Evolutionary conservation across 1,140 invertebrate genomes (phyloP).

Genomic region (Cotesia vestalis): DNA sequence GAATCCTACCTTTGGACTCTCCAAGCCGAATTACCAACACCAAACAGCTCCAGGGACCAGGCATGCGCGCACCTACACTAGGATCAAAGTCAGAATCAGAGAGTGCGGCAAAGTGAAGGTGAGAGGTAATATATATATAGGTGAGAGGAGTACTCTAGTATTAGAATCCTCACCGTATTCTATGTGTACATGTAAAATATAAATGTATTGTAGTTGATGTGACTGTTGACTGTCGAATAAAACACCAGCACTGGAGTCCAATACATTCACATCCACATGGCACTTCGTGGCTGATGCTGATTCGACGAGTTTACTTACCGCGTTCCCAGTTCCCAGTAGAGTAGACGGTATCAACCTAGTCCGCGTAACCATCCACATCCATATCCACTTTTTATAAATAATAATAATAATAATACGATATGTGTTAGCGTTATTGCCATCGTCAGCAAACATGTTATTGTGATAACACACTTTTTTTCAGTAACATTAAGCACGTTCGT

Average conservation of each 20-base stretch:
- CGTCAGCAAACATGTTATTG: constrained; percentile 21
- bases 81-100: too few relatives aligned
- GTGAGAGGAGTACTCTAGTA: too few relatives aligned
- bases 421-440: constrained; percentile 5
- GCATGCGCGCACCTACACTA: too few relatives aligned
- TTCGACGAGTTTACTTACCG: constrained; percentile 42
- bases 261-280: not conserved
- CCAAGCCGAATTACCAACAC: too few relatives aligned
- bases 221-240: too few relatives aligned
- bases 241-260: too few relatives aligned
- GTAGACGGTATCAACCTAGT: not conserved
- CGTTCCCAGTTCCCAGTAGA: constrained; percentile 1
- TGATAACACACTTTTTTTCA: constrained; percentile 9
- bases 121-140: too few relatives aligned
- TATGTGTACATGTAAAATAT: not conserved
- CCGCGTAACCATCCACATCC: too few relatives aligned
- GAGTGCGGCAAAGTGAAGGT: too few relatives aligned
- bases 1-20: too few relatives aligned
- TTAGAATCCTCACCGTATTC: not conserved
- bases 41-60: too few relatives aligned
- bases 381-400: not conserved
- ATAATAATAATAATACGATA: too few relatives aligned
- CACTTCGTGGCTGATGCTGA: constrained; percentile 48
- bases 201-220: not conserved
- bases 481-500: not conserved